Conservation (phyloP, 2,797 vertebrate genomes). For the Dryobates pubescens region DNA sequence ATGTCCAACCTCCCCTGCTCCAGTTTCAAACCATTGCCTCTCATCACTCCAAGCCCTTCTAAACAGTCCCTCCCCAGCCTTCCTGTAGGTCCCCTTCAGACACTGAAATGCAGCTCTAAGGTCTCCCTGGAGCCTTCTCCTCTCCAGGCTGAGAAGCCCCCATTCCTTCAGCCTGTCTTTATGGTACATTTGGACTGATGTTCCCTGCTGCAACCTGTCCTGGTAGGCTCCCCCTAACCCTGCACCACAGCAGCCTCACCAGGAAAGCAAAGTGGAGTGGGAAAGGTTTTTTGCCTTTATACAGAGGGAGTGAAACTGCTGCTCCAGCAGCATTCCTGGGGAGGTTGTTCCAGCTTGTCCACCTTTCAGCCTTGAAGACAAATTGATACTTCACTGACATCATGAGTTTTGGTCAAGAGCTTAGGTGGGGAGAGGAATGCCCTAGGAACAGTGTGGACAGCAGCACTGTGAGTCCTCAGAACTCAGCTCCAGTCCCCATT, state of each 20-base stretch:
- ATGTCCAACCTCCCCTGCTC: too few relatives aligned
- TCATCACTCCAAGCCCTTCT: too few relatives aligned
- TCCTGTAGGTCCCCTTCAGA: too few relatives aligned
- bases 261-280: background rate
- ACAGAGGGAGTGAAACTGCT: background rate
- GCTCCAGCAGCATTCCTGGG: background rate
- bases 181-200: fast-evolving
- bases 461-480: background rate
- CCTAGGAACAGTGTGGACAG: background rate
- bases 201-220: background rate
- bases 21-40: too few relatives aligned
- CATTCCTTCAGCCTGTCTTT: too few relatives aligned
- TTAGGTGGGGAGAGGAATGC: background rate
- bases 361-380: background rate
- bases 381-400: background rate
- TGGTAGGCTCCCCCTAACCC: fast-evolving
- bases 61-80: too few relatives aligned
- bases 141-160: too few relatives aligned
- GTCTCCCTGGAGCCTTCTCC: too few relatives aligned
- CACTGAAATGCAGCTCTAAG: too few relatives aligned
- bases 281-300: background rate
- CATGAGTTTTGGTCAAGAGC: background rate
- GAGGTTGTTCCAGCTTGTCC: background rate
- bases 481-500: background rate
- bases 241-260: fast-evolving